A percentile compares a stretch with the other conserved stretches of the same genome.
Evolutionary conservation across 2,797 vertebrate species (phyloP).

Genomic region (Vespertilio murinus): DNA sequence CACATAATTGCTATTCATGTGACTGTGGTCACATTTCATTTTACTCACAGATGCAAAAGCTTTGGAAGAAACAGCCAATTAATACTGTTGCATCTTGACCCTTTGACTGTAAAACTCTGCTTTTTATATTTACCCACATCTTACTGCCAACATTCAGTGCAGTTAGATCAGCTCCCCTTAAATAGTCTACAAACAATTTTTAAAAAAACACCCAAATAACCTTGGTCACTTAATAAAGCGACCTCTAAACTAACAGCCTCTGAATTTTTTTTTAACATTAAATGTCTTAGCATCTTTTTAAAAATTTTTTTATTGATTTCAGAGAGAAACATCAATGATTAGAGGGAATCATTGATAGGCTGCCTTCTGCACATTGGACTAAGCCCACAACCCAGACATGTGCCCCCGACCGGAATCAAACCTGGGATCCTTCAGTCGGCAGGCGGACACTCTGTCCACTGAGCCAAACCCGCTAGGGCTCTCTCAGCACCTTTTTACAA

Average conservation of each 20-base stretch:
- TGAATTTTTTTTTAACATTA: not conserved
- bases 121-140: not conserved
- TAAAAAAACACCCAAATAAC: not conserved
- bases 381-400: too few relatives aligned
- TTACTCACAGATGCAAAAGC: not conserved
- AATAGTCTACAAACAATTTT: slow-evolving; percentile 7
- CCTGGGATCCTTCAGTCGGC: too few relatives aligned
- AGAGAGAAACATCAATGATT: too few relatives aligned
- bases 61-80: not conserved
- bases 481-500: not conserved
- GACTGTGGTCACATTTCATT: not conserved
- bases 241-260: not conserved
- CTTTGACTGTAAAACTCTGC: not conserved
- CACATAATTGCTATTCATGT: not conserved
- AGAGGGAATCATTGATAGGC: too few relatives aligned
- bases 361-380: too few relatives aligned
- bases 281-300: not conserved
- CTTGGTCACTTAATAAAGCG: not conserved
- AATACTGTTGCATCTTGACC: not conserved
- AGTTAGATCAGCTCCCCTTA: not conserved
- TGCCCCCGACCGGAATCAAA: too few relatives aligned
- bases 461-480: too few relatives aligned
- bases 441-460: too few relatives aligned
- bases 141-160: not conserved
- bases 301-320: too few relatives aligned